A percentile compares a stretch with the other conserved stretches of the same genome.
Conservation (phyloP, 2,888 invertebrate species). For the Scaptomyza polygonia region DNA sequence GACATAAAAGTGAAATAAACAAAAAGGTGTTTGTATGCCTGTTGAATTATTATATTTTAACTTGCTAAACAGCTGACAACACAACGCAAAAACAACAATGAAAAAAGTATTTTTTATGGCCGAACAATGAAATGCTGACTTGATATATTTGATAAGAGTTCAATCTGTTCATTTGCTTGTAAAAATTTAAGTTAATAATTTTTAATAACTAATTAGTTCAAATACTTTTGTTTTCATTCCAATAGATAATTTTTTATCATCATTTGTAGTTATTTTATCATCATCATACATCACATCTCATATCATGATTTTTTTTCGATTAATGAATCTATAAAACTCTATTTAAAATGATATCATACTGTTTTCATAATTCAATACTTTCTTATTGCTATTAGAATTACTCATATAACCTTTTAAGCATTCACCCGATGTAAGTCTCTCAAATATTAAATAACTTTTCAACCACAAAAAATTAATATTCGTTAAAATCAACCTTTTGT, state of each 20-base stretch:
- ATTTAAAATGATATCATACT: too few relatives aligned
- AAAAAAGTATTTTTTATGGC: constrained; percentile 11
- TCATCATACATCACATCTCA: too few relatives aligned
- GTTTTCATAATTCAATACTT: too few relatives aligned
- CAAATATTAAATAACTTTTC: background rate
- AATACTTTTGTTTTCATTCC: too few relatives aligned
- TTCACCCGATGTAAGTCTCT: too few relatives aligned
- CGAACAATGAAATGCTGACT: constrained; percentile 21
- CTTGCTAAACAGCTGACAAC: background rate
- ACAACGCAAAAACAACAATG: background rate
- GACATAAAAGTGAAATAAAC: constrained; percentile 72
- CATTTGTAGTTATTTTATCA: too few relatives aligned
- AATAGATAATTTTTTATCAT: too few relatives aligned
- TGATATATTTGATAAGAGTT: constrained; percentile 11
- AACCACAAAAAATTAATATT: constrained; percentile 13
- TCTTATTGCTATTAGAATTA: too few relatives aligned
- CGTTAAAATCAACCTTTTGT: background rate
- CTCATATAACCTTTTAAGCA: background rate
- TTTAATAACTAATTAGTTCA: too few relatives aligned
- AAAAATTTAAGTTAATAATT: too few relatives aligned
- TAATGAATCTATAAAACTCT: too few relatives aligned
- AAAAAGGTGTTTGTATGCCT: constrained; percentile 39
- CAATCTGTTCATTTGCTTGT: constrained; percentile 9
- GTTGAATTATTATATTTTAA: constrained; percentile 19
- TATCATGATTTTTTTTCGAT: too few relatives aligned